Evolutionary conservation across 2,797 vertebrate species (phyloP).

Genomic region (Notoglanidium macrostoma): DNA sequence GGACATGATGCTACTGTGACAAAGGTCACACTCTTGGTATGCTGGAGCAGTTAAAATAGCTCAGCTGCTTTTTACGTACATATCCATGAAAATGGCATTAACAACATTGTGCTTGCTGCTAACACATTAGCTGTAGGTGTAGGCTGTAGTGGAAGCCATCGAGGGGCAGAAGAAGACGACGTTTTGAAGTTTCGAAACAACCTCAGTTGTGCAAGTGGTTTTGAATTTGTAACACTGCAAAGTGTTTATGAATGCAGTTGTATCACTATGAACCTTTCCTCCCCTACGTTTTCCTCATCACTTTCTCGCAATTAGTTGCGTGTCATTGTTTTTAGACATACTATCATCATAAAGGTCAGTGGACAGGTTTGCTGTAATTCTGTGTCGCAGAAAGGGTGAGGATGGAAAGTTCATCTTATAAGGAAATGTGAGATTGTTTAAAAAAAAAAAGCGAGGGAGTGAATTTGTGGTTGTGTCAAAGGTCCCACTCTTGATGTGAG

Average conservation of each 20-base stretch:
- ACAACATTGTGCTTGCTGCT: neutral
- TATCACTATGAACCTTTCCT: neutral
- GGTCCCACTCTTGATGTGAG: neutral
- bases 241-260: neutral
- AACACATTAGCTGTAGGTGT: neutral
- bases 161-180: neutral
- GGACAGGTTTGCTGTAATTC: neutral
- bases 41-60: neutral
- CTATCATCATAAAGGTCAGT: neutral
- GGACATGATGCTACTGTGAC: neutral
- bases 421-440: neutral
- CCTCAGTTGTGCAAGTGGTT: neutral
- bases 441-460: neutral
- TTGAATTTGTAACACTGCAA: neutral
- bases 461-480: neutral
- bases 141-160: neutral
- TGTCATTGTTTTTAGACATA: neutral
- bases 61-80: neutral
- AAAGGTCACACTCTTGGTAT: neutral
- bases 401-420: neutral
- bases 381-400: neutral
- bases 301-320: neutral
- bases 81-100: neutral
- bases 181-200: neutral
- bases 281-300: neutral